Conservation (phyloP, 2,797 vertebrate species). For the Falco biarmicus region DNA sequence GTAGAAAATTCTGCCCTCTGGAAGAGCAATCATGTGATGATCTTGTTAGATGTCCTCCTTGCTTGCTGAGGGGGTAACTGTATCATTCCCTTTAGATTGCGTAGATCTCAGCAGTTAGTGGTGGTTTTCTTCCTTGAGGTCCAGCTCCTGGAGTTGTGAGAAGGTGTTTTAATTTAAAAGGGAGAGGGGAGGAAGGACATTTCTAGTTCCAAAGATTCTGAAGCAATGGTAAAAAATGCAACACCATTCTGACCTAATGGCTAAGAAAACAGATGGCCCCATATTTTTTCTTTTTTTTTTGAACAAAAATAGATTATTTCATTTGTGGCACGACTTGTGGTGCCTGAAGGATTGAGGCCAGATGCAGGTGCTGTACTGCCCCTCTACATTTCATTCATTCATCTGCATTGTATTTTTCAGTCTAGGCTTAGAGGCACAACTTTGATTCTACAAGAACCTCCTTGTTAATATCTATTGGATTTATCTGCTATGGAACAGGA, state of each 20-base stretch:
- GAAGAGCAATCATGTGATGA: background rate
- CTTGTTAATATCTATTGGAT: background rate
- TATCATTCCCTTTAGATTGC: background rate
- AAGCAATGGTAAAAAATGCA: background rate
- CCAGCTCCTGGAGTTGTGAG: background rate
- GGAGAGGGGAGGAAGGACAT: background rate
- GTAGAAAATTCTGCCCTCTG: background rate
- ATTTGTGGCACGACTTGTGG: accelerated
- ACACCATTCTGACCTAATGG: background rate
- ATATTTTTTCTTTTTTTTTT: background rate
- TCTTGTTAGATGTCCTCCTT: background rate
- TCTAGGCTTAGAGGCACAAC: background rate
- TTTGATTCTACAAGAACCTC: background rate
- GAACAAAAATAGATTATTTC: background rate
- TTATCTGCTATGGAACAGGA: background rate
- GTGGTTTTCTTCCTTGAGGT: background rate
- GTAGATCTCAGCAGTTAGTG: background rate
- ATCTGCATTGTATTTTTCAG: background rate
- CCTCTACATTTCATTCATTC: background rate
- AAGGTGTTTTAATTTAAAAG: background rate
- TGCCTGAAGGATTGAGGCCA: background rate
- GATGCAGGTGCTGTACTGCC: background rate
- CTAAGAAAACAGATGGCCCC: background rate
- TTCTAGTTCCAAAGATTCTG: background rate
- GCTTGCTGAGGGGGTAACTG: background rate